A percentile compares a stretch with the other conserved stretches of the same genome.
Evolutionary conservation across 2,888 invertebrate genomes (phyloP).

Genomic region (Agonopterix heracliana): DNA sequence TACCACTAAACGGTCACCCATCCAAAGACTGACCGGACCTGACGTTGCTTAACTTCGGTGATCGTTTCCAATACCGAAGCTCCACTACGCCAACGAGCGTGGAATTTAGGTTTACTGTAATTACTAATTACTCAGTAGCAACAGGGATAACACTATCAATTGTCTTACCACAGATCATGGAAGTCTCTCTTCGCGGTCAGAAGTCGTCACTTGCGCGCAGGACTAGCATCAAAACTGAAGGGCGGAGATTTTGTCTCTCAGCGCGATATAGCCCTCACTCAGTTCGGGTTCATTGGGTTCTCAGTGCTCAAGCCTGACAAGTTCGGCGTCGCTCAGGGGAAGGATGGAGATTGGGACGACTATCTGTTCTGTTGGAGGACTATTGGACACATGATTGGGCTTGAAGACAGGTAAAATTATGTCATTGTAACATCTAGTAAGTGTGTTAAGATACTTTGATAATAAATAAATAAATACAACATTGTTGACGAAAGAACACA

Average conservation of each 20-base stretch:
- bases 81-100: too few relatives aligned
- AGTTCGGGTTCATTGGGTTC: slow-evolving; percentile 91
- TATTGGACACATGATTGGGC: slow-evolving; percentile 87
- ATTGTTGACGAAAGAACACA: not conserved
- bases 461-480: not conserved
- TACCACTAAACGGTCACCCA: too few relatives aligned
- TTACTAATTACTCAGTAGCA: too few relatives aligned
- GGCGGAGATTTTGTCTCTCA: slow-evolving; percentile 81
- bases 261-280: slow-evolving; percentile 89
- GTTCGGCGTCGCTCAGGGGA: slow-evolving; percentile 79
- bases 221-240: slow-evolving; percentile 57
- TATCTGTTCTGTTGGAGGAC: slow-evolving; percentile 91
- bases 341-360: slow-evolving; percentile 81
- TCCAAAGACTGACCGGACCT: too few relatives aligned
- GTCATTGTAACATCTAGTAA: not conserved
- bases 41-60: too few relatives aligned
- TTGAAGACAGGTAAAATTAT: slow-evolving; percentile 82
- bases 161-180: slow-evolving; percentile 73
- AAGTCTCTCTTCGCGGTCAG: slow-evolving; percentile 81
- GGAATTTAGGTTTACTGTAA: too few relatives aligned
- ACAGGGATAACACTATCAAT: too few relatives aligned
- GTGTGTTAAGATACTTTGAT: not conserved
- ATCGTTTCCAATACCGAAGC: too few relatives aligned
- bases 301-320: slow-evolving; percentile 78
- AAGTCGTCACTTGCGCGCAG: slow-evolving; percentile 79